A percentile compares a stretch with the other conserved stretches of the same genome.
These are phyloP conservation scores for Pachydiplax longipennis DNA, from an alignment of 2,888 invertebrate species.

Conservation along the genomic window DNA sequence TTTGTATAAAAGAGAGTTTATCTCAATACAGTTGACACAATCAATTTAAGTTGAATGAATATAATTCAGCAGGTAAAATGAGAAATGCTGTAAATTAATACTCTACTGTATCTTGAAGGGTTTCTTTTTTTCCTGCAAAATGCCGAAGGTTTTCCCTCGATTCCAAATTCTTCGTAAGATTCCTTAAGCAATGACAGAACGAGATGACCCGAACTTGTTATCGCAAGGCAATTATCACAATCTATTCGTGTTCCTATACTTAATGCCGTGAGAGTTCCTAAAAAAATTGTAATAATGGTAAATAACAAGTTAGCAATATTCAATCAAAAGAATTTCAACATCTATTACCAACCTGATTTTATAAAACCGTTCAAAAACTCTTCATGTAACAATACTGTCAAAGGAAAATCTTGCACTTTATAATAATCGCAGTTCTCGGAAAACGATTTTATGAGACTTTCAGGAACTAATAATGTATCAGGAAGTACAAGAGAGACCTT, in stretches of 20 bases:
- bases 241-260: constrained; percentile 63
- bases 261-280: constrained; percentile 62
- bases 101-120: constrained; percentile 62
- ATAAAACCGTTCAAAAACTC: constrained; percentile 66
- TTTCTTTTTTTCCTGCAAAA: constrained; percentile 58
- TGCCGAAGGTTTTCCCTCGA: constrained; percentile 63
- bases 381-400: constrained; percentile 61
- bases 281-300: constrained; percentile 46
- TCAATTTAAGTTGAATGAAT: too few relatives aligned
- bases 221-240: constrained; percentile 62
- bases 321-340: too few relatives aligned
- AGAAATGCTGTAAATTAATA: too few relatives aligned
- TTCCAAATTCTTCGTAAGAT: constrained; percentile 64
- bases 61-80: too few relatives aligned
- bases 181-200: constrained; percentile 62
- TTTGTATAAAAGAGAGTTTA: too few relatives aligned
- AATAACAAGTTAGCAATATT: too few relatives aligned
- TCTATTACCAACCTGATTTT: constrained; percentile 61
- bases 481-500: constrained; percentile 67
- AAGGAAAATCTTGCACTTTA: constrained; percentile 60
- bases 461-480: constrained; percentile 60
- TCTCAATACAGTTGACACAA: too few relatives aligned
- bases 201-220: constrained; percentile 64
- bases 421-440: constrained; percentile 65
- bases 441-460: constrained; percentile 58